phyloP scores from a whole-genome alignment of 1,140 invertebrate species.

The Ips typographus region DNA sequence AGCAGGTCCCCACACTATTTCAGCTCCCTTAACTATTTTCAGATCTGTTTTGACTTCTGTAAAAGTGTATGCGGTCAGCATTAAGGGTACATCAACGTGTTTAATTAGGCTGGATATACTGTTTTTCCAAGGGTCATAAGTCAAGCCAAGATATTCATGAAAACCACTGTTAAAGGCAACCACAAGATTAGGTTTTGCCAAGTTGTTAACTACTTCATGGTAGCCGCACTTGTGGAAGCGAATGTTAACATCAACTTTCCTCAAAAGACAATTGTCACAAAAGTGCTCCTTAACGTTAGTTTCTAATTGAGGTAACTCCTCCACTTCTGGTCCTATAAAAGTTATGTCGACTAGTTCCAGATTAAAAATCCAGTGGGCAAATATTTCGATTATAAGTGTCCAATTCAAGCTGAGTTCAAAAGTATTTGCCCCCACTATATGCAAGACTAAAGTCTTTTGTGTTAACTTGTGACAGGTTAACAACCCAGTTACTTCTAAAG shows the following conservation, averaged over 20 bases:
- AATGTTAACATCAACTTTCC: constrained; percentile 25
- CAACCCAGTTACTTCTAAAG: constrained; percentile 37
- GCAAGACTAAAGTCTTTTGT: constrained; percentile 40
- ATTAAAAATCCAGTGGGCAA: constrained; percentile 44
- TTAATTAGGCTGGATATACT: constrained; percentile 42
- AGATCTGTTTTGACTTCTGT: constrained; percentile 43
- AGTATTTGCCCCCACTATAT: constrained; percentile 46
- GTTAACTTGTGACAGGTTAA: constrained; percentile 29
- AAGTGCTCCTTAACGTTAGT: constrained; percentile 2
- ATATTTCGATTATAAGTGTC: constrained; percentile 42
- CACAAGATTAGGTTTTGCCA: constrained; percentile 45
- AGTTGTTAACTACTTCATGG: constrained; percentile 39
- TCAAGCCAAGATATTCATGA: constrained; percentile 39
- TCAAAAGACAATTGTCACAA: constrained; percentile 36
- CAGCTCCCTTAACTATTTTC: constrained; percentile 14
- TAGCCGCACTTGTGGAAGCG: constrained; percentile 40
- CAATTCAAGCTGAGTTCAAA: constrained; percentile 43
- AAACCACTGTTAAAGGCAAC: constrained; percentile 50
- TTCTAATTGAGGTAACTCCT: not conserved
- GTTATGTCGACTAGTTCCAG: constrained; percentile 38
- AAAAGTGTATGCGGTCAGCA: constrained; percentile 49
- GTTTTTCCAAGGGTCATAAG: constrained; percentile 45
- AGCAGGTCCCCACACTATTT: constrained; percentile 24
- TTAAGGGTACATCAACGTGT: constrained; percentile 39
- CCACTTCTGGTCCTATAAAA: constrained; percentile 47